These are phyloP conservation scores for Eira barbara DNA, from an alignment of 2,113 vertebrate species.

Conservation along the genomic window DNA sequence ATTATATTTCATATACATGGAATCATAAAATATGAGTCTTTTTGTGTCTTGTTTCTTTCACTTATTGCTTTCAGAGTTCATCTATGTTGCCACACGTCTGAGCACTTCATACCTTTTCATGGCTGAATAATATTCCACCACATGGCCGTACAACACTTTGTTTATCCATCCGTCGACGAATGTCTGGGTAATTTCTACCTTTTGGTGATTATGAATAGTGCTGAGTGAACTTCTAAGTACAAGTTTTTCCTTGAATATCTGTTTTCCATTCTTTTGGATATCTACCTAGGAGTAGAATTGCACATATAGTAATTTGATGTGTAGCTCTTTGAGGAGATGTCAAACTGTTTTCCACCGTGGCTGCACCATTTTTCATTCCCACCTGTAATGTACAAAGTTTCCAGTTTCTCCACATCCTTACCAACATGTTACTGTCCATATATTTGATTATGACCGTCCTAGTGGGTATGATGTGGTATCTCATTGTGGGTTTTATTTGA, in stretches of 20 bases:
- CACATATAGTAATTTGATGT: no score
- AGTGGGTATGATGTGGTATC: not conserved
- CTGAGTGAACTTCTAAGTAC: not conserved
- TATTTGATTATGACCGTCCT: not conserved
- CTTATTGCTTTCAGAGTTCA: not conserved
- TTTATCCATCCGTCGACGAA: not conserved
- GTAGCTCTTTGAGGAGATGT: not conserved
- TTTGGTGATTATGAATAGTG: not conserved
- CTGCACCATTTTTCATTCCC: not conserved
- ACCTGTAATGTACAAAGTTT: not conserved
- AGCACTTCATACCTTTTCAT: not conserved
- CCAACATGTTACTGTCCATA: not conserved
- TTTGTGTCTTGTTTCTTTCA: not conserved
- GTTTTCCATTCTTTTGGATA: not conserved
- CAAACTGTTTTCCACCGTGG: not conserved
- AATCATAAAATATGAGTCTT: not conserved
- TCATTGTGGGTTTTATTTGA: not conserved
- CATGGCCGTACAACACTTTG: not conserved
- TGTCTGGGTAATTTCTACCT: not conserved
- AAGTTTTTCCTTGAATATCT: not conserved
- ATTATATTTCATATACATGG: not conserved
- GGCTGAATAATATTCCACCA: not conserved
- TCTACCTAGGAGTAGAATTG: not conserved
- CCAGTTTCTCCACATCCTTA: not conserved
- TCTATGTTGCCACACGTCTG: not conserved